Conservation (phyloP, 2,888 invertebrate genomes). For the Chrysodeixis includens region DNA sequence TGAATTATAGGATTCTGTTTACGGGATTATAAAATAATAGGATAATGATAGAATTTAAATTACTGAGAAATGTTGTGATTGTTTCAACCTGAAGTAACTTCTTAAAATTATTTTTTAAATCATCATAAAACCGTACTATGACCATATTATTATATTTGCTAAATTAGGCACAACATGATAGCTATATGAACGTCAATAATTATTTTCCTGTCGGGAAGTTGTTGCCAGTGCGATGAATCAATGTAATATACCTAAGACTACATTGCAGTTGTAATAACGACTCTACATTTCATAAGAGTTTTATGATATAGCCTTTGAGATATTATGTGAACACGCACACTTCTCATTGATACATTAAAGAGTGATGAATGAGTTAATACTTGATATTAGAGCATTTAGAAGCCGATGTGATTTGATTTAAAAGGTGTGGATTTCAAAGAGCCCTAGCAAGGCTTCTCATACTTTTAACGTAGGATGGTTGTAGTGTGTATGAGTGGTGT, state of each 20-base stretch:
- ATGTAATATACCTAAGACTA: neutral
- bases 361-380: too few relatives aligned
- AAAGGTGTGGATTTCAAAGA: constrained; percentile 20
- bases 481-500: constrained; percentile 12
- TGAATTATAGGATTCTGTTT: too few relatives aligned
- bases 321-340: too few relatives aligned
- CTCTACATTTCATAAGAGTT: neutral
- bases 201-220: neutral
- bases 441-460: constrained; percentile 12
- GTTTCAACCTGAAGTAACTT: too few relatives aligned
- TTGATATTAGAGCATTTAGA: constrained; percentile 5
- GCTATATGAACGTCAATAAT: neutral
- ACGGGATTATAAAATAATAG: too few relatives aligned
- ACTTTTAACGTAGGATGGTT: constrained; percentile 8
- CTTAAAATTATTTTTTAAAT: too few relatives aligned
- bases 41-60: too few relatives aligned
- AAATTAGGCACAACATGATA: neutral
- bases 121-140: too few relatives aligned
- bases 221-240: neutral
- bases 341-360: too few relatives aligned
- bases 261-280: neutral
- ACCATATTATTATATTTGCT: too few relatives aligned
- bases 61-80: too few relatives aligned
- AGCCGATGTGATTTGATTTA: constrained; percentile 15
- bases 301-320: neutral